phyloP scores from a whole-genome alignment of 2,113 vertebrate genomes.

The Dipodomys spectabilis region DNA sequence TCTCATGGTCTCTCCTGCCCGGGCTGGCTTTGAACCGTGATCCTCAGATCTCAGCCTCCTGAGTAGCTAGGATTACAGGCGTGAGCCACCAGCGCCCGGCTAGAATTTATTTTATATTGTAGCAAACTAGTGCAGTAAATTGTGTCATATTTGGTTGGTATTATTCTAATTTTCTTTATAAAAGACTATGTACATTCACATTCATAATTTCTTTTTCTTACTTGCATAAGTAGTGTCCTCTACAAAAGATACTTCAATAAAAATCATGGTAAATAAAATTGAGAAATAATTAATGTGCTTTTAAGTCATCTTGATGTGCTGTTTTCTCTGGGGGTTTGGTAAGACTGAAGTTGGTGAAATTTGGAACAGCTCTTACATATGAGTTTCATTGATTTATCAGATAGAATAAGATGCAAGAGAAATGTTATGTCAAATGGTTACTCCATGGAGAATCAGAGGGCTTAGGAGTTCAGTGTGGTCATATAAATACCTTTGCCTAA shows the following conservation, averaged over 20 bases:
- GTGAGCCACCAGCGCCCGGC: no score
- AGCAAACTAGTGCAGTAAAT: slow-evolving; percentile 1
- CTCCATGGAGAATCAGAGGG: background rate
- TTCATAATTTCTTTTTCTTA: background rate
- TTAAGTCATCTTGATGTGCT: background rate
- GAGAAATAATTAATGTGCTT: no score
- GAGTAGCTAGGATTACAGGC: no score
- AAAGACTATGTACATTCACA: background rate
- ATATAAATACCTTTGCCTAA: background rate
- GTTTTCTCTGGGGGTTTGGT: background rate
- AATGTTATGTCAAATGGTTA: background rate
- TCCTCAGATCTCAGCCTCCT: no score
- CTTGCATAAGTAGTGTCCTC: background rate
- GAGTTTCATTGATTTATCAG: background rate
- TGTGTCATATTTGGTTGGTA: background rate
- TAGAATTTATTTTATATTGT: slow-evolving; percentile 20
- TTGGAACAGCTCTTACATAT: background rate
- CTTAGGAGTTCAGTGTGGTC: background rate
- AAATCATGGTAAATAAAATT: no score
- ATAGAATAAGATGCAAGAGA: background rate
- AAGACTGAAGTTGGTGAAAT: background rate
- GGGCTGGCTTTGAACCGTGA: no score
- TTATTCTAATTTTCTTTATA: background rate
- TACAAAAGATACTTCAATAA: no score
- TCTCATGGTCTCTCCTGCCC: no score